Percentiles rank a stretch among this genome's conserved stretches.
Conservation (phyloP, 2,797 vertebrate species). For the Acrossocheilus wenchowensis region DNA sequence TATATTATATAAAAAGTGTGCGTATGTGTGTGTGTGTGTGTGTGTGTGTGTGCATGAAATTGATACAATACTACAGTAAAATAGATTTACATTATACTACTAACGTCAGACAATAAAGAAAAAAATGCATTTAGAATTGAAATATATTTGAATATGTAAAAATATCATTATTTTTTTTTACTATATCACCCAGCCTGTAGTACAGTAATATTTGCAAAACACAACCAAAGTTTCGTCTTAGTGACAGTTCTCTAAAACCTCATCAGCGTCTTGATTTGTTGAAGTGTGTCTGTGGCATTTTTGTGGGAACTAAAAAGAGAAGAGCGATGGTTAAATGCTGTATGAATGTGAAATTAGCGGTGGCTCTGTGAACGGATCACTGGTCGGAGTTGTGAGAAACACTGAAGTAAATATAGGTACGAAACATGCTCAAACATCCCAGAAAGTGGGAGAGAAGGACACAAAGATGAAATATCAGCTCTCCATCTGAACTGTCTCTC, state of each 20-base stretch:
- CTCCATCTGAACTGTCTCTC: constrained; percentile 34
- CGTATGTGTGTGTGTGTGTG: too few species aligned
- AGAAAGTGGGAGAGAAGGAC: not conserved
- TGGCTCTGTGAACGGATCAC: constrained; percentile 21
- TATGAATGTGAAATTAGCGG: constrained; percentile 31
- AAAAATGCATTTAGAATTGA: not conserved
- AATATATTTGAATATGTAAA: not conserved
- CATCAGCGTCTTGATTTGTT: constrained; percentile 22
- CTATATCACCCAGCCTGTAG: not conserved
- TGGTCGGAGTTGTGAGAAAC: constrained; percentile 1
- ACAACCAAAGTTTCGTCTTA: constrained; percentile 29
- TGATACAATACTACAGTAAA: not conserved
- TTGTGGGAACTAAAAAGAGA: constrained; percentile 45
- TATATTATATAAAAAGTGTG: too few species aligned
- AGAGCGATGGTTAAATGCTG: constrained; percentile 27
- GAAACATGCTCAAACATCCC: not conserved
- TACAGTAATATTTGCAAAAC: constrained; percentile 5
- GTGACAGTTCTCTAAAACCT: constrained; percentile 39
- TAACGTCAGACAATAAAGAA: not conserved
- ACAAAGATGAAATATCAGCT: constrained; percentile 33
- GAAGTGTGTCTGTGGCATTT: constrained; percentile 35
- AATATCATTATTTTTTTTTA: not conserved
- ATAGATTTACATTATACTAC: not conserved
- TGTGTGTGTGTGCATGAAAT: not conserved
- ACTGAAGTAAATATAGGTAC: not conserved